Conservation (phyloP, 2,888 invertebrate species). For the Hemithea aestivaria region DNA sequence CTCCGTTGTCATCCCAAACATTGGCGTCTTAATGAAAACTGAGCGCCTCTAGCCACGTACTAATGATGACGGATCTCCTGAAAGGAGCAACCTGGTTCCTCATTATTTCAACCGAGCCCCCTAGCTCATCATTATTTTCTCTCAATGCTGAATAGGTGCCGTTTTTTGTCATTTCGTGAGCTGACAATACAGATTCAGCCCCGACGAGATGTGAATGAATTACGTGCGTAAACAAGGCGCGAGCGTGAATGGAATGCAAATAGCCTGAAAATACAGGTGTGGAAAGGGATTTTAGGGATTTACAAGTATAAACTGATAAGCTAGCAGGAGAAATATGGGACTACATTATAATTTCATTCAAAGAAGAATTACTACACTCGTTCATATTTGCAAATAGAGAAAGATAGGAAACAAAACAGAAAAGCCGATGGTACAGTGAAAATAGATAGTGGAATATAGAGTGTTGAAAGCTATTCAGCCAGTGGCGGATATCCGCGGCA, state of each 20-base stretch:
- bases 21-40: constrained; percentile 70
- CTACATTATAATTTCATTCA: no score
- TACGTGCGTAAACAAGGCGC: constrained; percentile 10
- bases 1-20: constrained; percentile 58
- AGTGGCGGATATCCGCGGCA: constrained; percentile 40
- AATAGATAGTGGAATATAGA: constrained; percentile 23
- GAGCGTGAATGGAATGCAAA: constrained; percentile 15
- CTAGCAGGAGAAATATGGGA: no score
- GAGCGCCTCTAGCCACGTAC: constrained; percentile 57
- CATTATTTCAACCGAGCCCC: constrained; percentile 60
- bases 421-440: neutral
- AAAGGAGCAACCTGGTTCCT: constrained; percentile 59
- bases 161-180: constrained; percentile 32
- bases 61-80: constrained; percentile 72
- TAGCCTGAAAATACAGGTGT: constrained; percentile 8
- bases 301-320: no score
- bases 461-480: constrained; percentile 39
- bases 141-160: constrained; percentile 41
- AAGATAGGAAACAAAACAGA: neutral
- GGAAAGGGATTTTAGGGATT: neutral
- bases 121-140: constrained; percentile 45
- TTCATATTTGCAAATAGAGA: no score
- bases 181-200: constrained; percentile 22
- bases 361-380: no score
- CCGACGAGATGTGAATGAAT: constrained; percentile 20